Percentiles rank a stretch among this genome's conserved stretches.
phyloP scores from a whole-genome alignment of 2,888 invertebrate genomes.

The Aphodius granarius region DNA sequence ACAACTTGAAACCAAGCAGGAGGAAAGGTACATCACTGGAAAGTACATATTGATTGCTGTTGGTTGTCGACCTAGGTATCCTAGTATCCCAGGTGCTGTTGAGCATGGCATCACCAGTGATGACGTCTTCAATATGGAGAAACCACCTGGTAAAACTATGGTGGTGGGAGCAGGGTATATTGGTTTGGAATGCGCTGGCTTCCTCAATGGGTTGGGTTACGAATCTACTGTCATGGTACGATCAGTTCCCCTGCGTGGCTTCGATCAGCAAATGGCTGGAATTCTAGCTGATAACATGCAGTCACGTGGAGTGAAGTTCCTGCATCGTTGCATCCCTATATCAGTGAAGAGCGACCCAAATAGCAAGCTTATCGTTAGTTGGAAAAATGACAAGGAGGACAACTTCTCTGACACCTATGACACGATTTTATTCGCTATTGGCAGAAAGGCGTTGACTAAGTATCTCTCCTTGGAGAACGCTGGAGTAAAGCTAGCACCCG shows the following conservation, averaged over 20 bases:
- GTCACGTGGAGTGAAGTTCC: constrained; percentile 76
- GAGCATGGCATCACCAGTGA: constrained; percentile 91
- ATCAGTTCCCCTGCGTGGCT: constrained; percentile 84
- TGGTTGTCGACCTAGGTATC: constrained; percentile 90
- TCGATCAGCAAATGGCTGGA: constrained; percentile 91
- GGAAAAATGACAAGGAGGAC: constrained; percentile 56
- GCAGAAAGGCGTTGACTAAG: constrained; percentile 75
- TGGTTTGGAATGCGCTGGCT: constrained; percentile 93
- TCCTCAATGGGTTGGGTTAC: constrained; percentile 84
- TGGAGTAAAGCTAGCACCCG: constrained; percentile 67
- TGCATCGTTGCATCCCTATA: constrained; percentile 69
- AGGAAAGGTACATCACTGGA: constrained; percentile 72
- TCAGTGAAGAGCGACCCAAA: constrained; percentile 70
- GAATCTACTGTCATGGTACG: constrained; percentile 87
- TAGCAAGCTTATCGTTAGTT: constrained; percentile 70
- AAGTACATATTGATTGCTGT: constrained; percentile 85
- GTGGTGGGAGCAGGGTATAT: constrained; percentile 92
- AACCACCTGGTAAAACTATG: constrained; percentile 86
- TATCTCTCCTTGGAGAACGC: constrained; percentile 72
- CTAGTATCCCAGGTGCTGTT: constrained; percentile 83
- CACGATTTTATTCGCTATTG: constrained; percentile 88
- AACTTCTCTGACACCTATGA: constrained; percentile 68
- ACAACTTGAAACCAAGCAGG: constrained; percentile 71
- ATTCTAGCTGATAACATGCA: constrained; percentile 79
- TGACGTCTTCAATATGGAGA: constrained; percentile 85